Evolutionary conservation across 2,113 vertebrate species (phyloP).

Genomic region (Nycticorax nycticorax): DNA sequence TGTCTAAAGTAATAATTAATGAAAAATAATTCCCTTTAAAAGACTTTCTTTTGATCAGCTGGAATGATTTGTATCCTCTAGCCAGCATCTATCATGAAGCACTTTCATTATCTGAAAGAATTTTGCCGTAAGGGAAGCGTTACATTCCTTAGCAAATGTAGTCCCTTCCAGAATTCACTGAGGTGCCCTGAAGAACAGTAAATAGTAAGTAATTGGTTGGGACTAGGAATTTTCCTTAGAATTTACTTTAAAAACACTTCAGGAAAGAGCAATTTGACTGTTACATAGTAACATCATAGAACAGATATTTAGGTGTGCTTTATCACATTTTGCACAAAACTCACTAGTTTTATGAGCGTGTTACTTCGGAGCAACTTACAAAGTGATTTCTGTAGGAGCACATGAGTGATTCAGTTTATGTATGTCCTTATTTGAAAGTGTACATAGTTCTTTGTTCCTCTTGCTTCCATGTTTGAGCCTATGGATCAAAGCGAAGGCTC

Average conservation of each 20-base stretch:
- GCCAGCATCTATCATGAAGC: not conserved
- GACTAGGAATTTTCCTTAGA: not conserved
- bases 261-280: not conserved
- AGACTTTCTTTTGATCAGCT: not conserved
- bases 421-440: not conserved
- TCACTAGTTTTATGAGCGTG: not conserved
- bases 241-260: not conserved
- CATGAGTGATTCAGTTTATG: not conserved
- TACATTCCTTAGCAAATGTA: not conserved
- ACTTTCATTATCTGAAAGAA: not conserved
- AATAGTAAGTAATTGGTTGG: not conserved
- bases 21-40: not conserved
- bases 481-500: not conserved
- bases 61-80: not conserved
- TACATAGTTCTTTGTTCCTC: not conserved
- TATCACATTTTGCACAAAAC: not conserved
- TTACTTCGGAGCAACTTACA: not conserved
- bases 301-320: not conserved
- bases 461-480: not conserved
- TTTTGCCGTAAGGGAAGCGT: slow-evolving; percentile 1
- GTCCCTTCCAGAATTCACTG: not conserved
- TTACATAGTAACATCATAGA: not conserved
- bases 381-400: not conserved
- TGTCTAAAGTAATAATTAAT: not conserved
- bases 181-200: not conserved